Percentiles rank a stretch among this genome's conserved stretches.
These are phyloP conservation scores for Alosa sapidissima DNA, from an alignment of 2,797 vertebrate species.

Conservation along the genomic window DNA sequence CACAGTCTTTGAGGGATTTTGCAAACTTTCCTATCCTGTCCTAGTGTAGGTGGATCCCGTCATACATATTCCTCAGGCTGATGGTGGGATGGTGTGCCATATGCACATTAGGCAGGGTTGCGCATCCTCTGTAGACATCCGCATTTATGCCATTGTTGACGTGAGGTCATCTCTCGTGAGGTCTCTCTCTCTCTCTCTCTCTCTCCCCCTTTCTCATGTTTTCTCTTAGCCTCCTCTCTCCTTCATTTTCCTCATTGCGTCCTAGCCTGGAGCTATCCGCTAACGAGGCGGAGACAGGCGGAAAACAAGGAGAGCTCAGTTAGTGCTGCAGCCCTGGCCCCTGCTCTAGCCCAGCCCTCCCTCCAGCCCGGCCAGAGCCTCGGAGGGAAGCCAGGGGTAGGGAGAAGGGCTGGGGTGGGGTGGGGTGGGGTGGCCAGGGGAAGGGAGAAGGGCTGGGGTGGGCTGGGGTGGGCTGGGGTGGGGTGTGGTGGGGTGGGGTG, in stretches of 20 bases:
- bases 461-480: not conserved
- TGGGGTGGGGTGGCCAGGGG: no score
- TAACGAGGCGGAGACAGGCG: conserved; percentile 25
- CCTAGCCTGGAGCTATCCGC: conserved; percentile 20
- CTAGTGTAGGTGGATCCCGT: no score
- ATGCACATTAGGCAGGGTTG: no score
- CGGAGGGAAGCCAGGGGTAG: not conserved
- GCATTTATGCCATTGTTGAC: no score
- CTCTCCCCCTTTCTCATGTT: conserved; percentile 10
- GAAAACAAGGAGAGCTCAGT: not conserved
- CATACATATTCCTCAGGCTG: no score
- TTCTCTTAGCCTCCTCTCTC: conserved; percentile 1
- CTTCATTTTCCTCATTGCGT: not conserved
- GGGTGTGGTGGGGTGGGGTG: not conserved
- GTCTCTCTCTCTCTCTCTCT: not conserved
- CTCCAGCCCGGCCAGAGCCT: conserved; percentile 13
- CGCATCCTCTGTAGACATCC: no score
- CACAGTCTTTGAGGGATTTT: no score
- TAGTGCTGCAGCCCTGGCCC: not conserved
- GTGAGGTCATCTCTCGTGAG: no score
- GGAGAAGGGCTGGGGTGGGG: no score
- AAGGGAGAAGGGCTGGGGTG: no score
- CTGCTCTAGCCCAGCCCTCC: conserved; percentile 8
- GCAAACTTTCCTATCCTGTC: no score
- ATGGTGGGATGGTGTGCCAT: no score